A percentile compares a stretch with the other conserved stretches of the same genome.
phyloP scores from a whole-genome alignment of 2,797 vertebrate genomes.

The Phoebastria nigripes region DNA sequence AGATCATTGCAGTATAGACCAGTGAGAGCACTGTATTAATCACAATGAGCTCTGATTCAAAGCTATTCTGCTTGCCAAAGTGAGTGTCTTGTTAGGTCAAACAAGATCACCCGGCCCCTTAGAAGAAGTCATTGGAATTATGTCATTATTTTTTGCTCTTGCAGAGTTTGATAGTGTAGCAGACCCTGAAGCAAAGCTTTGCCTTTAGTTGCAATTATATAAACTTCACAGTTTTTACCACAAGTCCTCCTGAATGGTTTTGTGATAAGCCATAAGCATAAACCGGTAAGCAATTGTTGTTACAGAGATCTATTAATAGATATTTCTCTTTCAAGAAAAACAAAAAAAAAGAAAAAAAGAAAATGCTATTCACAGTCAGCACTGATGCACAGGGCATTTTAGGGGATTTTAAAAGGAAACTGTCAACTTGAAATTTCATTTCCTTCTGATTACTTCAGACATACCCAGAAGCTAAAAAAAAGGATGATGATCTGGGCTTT shows the following conservation, averaged over 20 bases:
- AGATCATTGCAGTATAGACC: background rate
- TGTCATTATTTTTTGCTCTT: background rate
- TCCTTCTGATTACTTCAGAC: background rate
- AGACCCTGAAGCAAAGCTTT: conserved; percentile 7
- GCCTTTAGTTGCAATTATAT: conserved; percentile 9
- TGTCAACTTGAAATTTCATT: background rate
- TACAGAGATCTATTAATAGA: conserved; percentile 39
- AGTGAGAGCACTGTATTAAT: background rate
- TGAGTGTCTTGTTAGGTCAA: background rate
- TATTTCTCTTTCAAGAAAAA: background rate
- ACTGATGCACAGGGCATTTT: background rate
- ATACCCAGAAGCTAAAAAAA: background rate
- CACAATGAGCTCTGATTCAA: background rate
- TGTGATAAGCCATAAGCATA: conserved; percentile 26
- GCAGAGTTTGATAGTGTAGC: background rate
- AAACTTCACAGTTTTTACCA: conserved; percentile 13
- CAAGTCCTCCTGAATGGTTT: background rate
- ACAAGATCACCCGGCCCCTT: background rate
- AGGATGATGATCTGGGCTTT: background rate
- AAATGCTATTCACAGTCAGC: background rate
- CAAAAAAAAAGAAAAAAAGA: background rate
- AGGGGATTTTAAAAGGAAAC: background rate
- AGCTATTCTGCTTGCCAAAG: background rate
- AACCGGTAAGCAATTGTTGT: background rate
- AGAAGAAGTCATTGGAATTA: background rate